Percentiles rank a stretch among this genome's conserved stretches.
Evolutionary conservation across 2,888 invertebrate genomes (phyloP).

Genomic region (Oxyscelio sp.): DNA sequence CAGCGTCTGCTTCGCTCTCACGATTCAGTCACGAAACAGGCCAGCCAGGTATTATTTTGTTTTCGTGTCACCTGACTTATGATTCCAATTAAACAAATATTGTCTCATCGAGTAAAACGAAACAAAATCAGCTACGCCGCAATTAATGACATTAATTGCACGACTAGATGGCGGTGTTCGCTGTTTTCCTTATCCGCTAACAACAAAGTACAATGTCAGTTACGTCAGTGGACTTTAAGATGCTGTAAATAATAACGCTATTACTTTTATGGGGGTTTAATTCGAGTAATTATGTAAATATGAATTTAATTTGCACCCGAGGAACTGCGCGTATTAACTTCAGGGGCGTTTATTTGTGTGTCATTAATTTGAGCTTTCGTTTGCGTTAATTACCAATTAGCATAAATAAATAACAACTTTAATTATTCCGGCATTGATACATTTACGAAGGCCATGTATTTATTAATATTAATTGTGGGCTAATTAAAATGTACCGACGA

Average conservation of each 20-base stretch:
- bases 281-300: not conserved
- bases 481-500: not conserved
- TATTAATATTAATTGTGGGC: conserved; percentile 3
- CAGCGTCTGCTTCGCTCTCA: too few relatives aligned
- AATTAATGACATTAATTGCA: too few relatives aligned
- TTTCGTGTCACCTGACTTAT: not conserved
- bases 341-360: not conserved
- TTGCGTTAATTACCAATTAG: conserved; percentile 10
- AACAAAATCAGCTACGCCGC: too few relatives aligned
- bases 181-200: too few relatives aligned
- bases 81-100: too few relatives aligned
- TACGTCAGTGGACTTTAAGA: too few relatives aligned
- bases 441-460: not conserved
- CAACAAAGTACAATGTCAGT: too few relatives aligned
- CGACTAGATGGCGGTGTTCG: too few relatives aligned
- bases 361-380: conserved; percentile 5
- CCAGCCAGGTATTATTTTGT: not conserved
- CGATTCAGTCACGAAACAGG: too few relatives aligned
- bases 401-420: conserved; percentile 1
- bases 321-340: not conserved
- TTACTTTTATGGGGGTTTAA: too few relatives aligned
- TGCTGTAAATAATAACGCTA: too few relatives aligned
- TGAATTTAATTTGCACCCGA: not conserved
- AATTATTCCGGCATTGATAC: not conserved
- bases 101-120: too few relatives aligned